A percentile compares a stretch with the other conserved stretches of the same genome.
These are phyloP conservation scores for Polymixis lichenea DNA, from an alignment of 2,888 invertebrate species.

Conservation along the genomic window DNA sequence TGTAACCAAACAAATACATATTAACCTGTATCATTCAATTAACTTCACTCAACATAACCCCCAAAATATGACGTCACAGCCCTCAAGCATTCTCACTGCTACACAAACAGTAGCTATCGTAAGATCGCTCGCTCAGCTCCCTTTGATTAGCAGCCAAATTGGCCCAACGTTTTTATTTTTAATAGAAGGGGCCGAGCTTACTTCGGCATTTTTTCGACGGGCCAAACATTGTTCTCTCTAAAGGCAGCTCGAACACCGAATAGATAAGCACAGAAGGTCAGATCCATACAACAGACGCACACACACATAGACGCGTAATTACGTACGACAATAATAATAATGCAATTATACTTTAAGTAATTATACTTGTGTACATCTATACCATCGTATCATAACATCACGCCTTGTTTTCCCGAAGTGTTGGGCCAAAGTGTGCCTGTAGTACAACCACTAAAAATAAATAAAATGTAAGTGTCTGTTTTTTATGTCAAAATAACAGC, in stretches of 20 bases:
- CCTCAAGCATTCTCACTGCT: slow-evolving; percentile 20
- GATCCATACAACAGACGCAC: background rate
- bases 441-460: too few species aligned
- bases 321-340: too few species aligned
- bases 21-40: background rate
- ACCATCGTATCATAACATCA: too few species aligned
- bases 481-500: too few species aligned
- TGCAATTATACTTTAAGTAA: too few species aligned
- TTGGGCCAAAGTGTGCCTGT: too few species aligned
- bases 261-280: slow-evolving; percentile 2
- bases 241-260: slow-evolving; percentile 8
- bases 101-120: slow-evolving; percentile 63
- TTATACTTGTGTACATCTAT: too few species aligned
- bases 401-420: too few species aligned
- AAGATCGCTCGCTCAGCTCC: slow-evolving; percentile 71
- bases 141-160: slow-evolving; percentile 75
- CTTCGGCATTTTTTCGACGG: slow-evolving; percentile 66
- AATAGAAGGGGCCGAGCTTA: slow-evolving; percentile 71
- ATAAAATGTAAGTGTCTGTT: too few species aligned
- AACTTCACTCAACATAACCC: slow-evolving; percentile 1
- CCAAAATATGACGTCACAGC: slow-evolving; percentile 46
- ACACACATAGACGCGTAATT: background rate
- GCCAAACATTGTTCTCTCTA: slow-evolving; percentile 62
- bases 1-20: background rate
- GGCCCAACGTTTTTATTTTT: slow-evolving; percentile 75